Conservation (phyloP, 2,797 vertebrate species). For the Acanthiza pusilla region DNA sequence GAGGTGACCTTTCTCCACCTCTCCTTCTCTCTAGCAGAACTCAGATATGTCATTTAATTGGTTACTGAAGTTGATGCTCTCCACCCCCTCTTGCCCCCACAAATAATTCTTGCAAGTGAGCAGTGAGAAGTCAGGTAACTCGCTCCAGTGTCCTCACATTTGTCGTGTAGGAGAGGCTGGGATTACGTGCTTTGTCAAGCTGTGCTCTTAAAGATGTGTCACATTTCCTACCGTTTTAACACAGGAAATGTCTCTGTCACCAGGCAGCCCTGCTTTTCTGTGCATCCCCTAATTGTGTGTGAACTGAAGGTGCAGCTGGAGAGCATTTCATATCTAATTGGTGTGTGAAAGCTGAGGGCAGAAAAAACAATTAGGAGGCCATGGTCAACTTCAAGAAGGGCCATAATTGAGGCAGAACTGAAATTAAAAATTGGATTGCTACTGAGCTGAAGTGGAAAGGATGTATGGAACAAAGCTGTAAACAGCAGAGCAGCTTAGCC, state of each 20-base stretch:
- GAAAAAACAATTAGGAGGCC: constrained; percentile 21
- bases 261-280: background rate
- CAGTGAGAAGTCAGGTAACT: background rate
- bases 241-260: background rate
- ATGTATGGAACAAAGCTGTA: background rate
- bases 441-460: background rate
- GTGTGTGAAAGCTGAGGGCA: constrained; percentile 17
- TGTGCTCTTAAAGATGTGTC: background rate
- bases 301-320: constrained; percentile 22
- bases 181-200: background rate
- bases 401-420: constrained; percentile 10
- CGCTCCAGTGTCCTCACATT: background rate
- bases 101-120: background rate
- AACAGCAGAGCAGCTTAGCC: background rate
- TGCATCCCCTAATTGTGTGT: background rate
- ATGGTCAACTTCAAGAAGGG: background rate
- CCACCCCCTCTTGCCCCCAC: background rate
- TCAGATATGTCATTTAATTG: background rate
- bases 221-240: constrained; percentile 13
- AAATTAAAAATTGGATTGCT: constrained; percentile 22
- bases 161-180: background rate
- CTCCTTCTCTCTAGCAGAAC: background rate
- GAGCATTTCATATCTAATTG: background rate
- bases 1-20: background rate
- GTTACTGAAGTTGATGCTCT: background rate